These are phyloP conservation scores for Eidolon helvum DNA, from an alignment of 2,113 vertebrate species.

Conservation along the genomic window DNA sequence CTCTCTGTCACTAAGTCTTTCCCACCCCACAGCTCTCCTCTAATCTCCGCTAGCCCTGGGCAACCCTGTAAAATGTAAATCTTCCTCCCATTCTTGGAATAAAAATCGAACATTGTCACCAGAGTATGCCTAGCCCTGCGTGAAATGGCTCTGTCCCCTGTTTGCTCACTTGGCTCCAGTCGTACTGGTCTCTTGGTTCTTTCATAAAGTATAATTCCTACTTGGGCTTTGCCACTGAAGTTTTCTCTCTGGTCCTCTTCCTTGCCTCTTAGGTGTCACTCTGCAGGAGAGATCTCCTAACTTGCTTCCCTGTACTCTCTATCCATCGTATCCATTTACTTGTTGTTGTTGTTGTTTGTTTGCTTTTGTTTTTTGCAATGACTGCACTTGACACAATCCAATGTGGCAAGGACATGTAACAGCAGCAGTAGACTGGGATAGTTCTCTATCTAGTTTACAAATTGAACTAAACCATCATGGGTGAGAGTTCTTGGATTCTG, in stretches of 20 bases:
- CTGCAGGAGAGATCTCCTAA: background rate
- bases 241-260: background rate
- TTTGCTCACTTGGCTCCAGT: fast-evolving
- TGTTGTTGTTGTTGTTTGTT: background rate
- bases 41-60: fast-evolving
- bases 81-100: background rate
- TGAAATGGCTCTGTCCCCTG: background rate
- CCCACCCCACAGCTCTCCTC: background rate
- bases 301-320: no score
- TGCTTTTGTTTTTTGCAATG: background rate
- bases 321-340: background rate
- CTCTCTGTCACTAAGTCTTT: no score
- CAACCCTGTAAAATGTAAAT: background rate
- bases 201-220: background rate
- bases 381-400: background rate
- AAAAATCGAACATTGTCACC: background rate
- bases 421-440: background rate
- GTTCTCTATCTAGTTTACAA: background rate
- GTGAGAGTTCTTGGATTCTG: fast-evolving
- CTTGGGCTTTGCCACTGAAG: fast-evolving
- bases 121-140: fast-evolving
- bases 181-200: background rate
- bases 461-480: fast-evolving
- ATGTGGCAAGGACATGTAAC: background rate
- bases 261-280: background rate